Evolutionary conservation across 2,888 invertebrate species (phyloP).

Genomic region (Neoaliturus tenellus): DNA sequence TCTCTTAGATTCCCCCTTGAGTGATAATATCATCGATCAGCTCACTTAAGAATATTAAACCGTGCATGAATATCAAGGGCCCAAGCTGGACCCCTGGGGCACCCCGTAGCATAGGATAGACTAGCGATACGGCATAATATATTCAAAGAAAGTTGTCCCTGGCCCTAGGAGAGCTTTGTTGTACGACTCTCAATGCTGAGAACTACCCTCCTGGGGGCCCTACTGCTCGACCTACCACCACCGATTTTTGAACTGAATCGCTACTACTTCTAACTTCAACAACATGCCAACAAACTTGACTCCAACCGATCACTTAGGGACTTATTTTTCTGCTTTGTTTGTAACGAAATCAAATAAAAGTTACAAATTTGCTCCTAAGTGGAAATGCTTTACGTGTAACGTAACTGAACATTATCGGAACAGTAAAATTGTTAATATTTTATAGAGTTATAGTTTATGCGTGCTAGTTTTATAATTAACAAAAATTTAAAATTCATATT

Average conservation of each 20-base stretch:
- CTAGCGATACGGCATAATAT: constrained; percentile 45
- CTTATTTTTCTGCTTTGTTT: neutral
- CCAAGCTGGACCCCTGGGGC: constrained; percentile 4
- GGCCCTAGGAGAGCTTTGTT: neutral
- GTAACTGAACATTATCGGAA: no score
- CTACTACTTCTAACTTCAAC: neutral
- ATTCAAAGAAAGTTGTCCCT: constrained; percentile 51
- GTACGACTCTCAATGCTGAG: constrained; percentile 16
- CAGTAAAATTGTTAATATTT: no score
- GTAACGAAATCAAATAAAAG: neutral
- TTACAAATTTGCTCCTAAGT: no score
- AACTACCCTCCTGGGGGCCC: neutral
- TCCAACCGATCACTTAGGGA: neutral
- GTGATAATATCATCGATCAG: neutral
- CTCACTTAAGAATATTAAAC: constrained; percentile 18
- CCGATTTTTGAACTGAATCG: constrained; percentile 46
- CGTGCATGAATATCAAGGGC: constrained; percentile 12
- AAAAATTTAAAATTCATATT: no score
- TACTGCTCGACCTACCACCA: neutral
- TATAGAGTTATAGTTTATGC: no score
- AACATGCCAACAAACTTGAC: neutral
- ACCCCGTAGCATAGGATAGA: neutral
- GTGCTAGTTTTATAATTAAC: no score
- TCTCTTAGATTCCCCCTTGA: no score
- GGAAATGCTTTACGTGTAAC: no score